phyloP scores from a whole-genome alignment of 2,113 vertebrate species.

The Agapornis roseicollis region DNA sequence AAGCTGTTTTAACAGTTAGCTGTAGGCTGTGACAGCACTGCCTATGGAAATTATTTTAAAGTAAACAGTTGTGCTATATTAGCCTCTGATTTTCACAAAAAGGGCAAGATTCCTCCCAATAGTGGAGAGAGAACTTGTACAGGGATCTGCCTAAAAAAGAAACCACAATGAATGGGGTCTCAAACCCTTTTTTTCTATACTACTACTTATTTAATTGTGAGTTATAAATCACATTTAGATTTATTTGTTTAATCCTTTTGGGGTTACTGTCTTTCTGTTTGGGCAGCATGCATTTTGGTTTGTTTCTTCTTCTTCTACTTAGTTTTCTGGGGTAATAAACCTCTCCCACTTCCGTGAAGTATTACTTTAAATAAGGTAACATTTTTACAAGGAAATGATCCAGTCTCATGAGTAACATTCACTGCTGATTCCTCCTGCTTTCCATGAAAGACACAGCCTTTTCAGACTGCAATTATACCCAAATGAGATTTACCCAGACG shows the following conservation, averaged over 20 bases:
- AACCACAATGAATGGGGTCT: background rate
- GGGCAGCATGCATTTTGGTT: background rate
- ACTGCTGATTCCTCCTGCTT: background rate
- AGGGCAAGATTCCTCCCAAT: background rate
- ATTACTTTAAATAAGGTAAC: background rate
- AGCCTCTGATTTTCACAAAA: background rate
- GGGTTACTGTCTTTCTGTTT: background rate
- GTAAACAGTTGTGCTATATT: background rate
- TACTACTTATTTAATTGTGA: background rate
- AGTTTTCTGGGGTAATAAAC: background rate
- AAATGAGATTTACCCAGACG: background rate
- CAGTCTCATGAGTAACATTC: background rate
- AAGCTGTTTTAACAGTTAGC: background rate
- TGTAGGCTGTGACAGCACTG: background rate
- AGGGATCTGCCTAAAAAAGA: background rate
- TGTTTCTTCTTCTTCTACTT: background rate
- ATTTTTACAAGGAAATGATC: background rate
- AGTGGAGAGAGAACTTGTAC: background rate
- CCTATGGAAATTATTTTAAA: background rate
- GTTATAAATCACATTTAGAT: background rate
- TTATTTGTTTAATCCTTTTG: background rate
- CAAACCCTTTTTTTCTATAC: background rate
- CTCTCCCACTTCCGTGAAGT: background rate
- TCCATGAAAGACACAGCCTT: background rate
- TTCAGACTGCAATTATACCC: background rate